Conservation (phyloP, 2,797 vertebrate genomes). For the Taenioides sp. region DNA sequence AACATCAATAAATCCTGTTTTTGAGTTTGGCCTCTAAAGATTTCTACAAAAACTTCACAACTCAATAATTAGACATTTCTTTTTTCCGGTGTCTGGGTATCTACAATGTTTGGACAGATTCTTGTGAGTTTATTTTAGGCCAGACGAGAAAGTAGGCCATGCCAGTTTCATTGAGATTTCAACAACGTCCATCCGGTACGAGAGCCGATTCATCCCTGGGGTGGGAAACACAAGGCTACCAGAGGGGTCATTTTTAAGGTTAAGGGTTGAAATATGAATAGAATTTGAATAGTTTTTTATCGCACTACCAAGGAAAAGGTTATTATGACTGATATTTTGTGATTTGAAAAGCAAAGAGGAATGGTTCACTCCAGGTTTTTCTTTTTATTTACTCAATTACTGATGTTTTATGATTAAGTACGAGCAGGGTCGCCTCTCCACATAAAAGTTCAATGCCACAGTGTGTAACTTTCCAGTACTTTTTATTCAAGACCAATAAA, state of each 20-base stretch:
- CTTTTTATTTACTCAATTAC: no score
- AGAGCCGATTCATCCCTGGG: constrained; percentile 14
- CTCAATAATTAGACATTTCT: neutral
- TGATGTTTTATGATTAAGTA: no score
- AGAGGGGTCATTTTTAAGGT: constrained; percentile 23
- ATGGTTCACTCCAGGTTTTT: no score
- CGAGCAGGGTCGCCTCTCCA: no score
- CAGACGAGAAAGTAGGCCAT: constrained; percentile 73
- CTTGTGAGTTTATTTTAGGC: constrained; percentile 66
- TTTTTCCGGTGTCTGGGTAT: constrained; percentile 20
- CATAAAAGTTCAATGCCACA: no score
- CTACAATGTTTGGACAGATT: constrained; percentile 46
- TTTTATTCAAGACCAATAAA: no score
- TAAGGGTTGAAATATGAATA: constrained; percentile 1
- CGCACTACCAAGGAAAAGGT: neutral
- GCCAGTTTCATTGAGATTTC: constrained; percentile 70
- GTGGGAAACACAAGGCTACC: constrained; percentile 38
- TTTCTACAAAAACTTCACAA: neutral
- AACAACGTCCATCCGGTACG: constrained; percentile 67
- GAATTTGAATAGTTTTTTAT: constrained; percentile 22
- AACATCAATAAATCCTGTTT: neutral
- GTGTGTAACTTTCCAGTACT: no score
- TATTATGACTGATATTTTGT: no score
- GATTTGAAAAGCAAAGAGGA: no score
- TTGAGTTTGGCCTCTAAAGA: neutral